phyloP scores from a whole-genome alignment of 2,888 invertebrate species.

The Caenorhabditis becei region DNA sequence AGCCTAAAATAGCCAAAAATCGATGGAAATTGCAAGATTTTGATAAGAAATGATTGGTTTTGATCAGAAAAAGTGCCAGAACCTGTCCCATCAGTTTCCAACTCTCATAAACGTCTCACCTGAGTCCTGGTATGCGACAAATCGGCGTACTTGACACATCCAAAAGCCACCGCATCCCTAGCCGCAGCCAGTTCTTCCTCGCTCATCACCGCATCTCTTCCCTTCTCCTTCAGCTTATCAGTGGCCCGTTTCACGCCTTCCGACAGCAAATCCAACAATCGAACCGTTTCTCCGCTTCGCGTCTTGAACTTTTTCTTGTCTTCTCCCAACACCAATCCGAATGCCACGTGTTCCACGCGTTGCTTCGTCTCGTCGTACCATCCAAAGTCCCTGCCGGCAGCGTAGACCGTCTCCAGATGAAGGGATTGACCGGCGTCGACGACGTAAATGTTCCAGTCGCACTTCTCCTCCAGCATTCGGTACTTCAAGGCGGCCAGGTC shows the following conservation, averaged over 20 bases:
- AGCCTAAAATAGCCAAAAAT: too few species aligned
- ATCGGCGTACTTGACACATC: constrained; percentile 98
- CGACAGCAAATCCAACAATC: constrained; percentile 90
- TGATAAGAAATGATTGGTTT: too few species aligned
- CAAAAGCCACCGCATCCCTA: constrained; percentile 91
- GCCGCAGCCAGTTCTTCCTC: constrained; percentile 74
- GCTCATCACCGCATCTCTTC: constrained; percentile 81
- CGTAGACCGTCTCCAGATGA: constrained; percentile 85
- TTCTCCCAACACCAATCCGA: constrained; percentile 97
- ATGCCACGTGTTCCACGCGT: constrained; percentile 92
- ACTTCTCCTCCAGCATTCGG: constrained; percentile 86
- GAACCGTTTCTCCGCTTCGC: constrained; percentile 95
- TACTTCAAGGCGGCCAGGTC: constrained; percentile 91
- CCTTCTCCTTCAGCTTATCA: constrained; percentile 83
- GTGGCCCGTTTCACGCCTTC: constrained; percentile 86
- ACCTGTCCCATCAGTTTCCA: too few species aligned
- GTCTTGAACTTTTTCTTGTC: constrained; percentile 99
- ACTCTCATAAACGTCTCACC: neutral
- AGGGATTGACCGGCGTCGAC: constrained; percentile 92
- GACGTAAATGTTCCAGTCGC: constrained; percentile 93
- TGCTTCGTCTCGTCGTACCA: constrained; percentile 86
- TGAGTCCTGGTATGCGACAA: constrained; percentile 91
- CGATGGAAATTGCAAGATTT: too few species aligned
- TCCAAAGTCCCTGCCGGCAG: constrained; percentile 88
- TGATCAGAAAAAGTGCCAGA: too few species aligned